These are phyloP conservation scores for Alligator mississippiensis DNA, from an alignment of 2,113 vertebrate genomes.

Conservation along the genomic window DNA sequence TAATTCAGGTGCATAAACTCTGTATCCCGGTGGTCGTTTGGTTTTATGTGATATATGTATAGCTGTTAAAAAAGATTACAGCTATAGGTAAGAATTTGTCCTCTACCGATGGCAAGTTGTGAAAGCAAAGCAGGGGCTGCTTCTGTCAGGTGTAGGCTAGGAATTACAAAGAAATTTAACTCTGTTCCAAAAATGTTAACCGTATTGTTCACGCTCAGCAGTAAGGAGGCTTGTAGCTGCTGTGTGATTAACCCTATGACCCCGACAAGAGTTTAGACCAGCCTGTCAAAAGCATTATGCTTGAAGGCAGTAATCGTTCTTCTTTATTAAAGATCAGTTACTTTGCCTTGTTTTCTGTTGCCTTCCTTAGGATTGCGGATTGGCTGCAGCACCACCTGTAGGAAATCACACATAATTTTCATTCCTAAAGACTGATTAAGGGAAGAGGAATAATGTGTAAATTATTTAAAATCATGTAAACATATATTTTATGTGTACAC, in stretches of 20 bases:
- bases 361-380: constrained; percentile 24
- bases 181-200: constrained; percentile 63
- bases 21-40: constrained; percentile 48
- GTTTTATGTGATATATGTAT: constrained; percentile 41
- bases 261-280: constrained; percentile 59
- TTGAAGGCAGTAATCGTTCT: constrained; percentile 34
- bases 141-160: constrained; percentile 51
- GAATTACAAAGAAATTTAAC: constrained; percentile 64
- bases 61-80: neutral
- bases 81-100: constrained; percentile 39
- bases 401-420: constrained; percentile 45
- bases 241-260: constrained; percentile 66
- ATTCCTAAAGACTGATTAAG: neutral
- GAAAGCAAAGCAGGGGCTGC: constrained; percentile 29
- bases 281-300: constrained; percentile 53
- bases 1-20: constrained; percentile 66
- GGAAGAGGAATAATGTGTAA: neutral
- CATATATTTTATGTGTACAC: neutral
- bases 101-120: constrained; percentile 62
- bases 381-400: constrained; percentile 66
- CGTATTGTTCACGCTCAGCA: constrained; percentile 61
- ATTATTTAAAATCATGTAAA: neutral
- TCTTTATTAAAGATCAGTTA: constrained; percentile 36
- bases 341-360: constrained; percentile 43
- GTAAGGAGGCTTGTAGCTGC: constrained; percentile 54